phyloP scores from a whole-genome alignment of 2,888 invertebrate genomes.

The Temnothorax rugatulus region DNA sequence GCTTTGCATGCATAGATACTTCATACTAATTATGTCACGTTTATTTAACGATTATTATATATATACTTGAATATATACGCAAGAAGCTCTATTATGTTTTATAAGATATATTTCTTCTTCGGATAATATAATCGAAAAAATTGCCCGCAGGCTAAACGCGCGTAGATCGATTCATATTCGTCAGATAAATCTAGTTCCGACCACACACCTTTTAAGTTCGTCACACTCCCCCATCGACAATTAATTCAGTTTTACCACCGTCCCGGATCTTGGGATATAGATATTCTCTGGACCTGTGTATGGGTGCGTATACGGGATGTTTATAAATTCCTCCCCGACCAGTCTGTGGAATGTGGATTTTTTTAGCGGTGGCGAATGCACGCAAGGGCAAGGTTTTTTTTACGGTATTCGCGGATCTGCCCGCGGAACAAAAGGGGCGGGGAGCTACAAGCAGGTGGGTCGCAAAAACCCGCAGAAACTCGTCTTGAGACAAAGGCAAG shows the following conservation, averaged over 20 bases:
- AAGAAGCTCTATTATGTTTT: neutral
- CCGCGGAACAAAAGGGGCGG: slow-evolving; percentile 3
- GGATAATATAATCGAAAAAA: slow-evolving; percentile 3
- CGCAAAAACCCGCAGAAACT: slow-evolving; percentile 34
- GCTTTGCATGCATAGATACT: neutral
- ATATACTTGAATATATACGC: neutral
- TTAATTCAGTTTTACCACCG: slow-evolving; percentile 69
- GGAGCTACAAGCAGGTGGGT: slow-evolving; percentile 10
- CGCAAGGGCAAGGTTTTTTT: slow-evolving; percentile 81
- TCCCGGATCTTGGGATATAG: slow-evolving; percentile 77
- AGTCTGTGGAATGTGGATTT: slow-evolving; percentile 77
- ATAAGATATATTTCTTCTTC: neutral
- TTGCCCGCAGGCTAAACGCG: slow-evolving; percentile 39
- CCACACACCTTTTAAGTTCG: neutral
- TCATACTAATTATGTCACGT: neutral
- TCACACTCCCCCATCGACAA: slow-evolving; percentile 55
- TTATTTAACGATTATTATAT: neutral
- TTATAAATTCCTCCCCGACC: slow-evolving; percentile 75
- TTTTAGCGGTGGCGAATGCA: slow-evolving; percentile 73
- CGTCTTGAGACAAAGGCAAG: slow-evolving; percentile 67
- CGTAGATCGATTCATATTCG: neutral
- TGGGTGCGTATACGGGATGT: slow-evolving; percentile 58
- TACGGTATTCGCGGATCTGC: slow-evolving; percentile 42
- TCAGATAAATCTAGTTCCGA: slow-evolving; percentile 4
- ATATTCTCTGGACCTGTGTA: slow-evolving; percentile 42